Evolutionary conservation across 2,113 vertebrate species (phyloP).

Genomic region (Sylvicapra grimmia): DNA sequence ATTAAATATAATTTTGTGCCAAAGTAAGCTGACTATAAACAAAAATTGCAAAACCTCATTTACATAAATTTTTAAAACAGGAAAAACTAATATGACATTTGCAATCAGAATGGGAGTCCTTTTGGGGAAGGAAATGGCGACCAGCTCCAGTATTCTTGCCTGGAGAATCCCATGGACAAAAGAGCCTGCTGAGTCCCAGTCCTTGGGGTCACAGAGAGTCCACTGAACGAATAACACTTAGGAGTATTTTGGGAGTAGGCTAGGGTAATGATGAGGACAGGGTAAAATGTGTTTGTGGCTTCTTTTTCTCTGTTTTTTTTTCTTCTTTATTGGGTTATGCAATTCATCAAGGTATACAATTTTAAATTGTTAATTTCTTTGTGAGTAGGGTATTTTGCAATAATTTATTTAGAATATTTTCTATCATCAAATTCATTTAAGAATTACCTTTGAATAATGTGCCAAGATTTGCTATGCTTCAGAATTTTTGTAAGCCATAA

Average conservation of each 20-base stretch:
- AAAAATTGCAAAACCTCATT: neutral
- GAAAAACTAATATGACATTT: neutral
- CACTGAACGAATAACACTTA: neutral
- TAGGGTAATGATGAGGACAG: neutral
- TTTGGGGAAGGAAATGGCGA: neutral
- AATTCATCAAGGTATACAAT: neutral
- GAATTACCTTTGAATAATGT: neutral
- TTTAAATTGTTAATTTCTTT: neutral
- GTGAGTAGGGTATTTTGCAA: neutral
- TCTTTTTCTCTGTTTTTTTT: neutral
- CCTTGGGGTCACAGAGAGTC: neutral
- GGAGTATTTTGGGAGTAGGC: neutral
- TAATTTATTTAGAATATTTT: neutral
- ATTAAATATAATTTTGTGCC: neutral
- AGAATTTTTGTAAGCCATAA: neutral
- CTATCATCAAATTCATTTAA: neutral
- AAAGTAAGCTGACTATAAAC: neutral
- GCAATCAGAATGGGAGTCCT: neutral
- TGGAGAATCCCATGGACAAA: neutral
- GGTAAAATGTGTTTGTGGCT: fast-evolving
- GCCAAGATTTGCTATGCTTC: neutral
- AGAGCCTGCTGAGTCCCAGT: neutral
- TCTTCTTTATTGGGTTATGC: neutral
- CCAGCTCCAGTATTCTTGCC: neutral
- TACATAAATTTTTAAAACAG: neutral